Base-by-base conservation (phyloP, 2,797 vertebrate species). In the Alcedo atthis region DNA sequence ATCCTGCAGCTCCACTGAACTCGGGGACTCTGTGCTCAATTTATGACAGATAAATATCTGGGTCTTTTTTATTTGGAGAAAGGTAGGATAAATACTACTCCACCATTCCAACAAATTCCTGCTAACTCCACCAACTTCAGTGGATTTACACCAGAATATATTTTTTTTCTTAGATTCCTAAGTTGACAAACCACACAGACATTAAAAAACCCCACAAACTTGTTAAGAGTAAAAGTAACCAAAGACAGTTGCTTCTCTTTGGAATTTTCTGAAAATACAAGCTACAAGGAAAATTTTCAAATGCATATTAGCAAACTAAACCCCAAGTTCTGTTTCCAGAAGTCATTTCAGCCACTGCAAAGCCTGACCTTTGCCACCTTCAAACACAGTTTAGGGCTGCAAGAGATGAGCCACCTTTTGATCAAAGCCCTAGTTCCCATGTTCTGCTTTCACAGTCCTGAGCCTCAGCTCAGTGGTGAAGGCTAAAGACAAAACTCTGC, bases 41-140 rank as follows among this genome's bases (percentile, higher is more conserved):
- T 87, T 62, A 13, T 48, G 59, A 75, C 19, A 59, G 53, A 59
- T 16, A 62, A 94, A 83, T 62, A 81, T 78, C 94, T 87, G 87
- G 73, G 73, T 48, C 59, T 43, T 71, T 42, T 33, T 21, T 48
- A 71, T 45, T 5, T 81, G 40, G 55, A 71, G 74, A 87, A 79
- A 85, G 63, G 55, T 40, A 87, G 74, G 53, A 87, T 71, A 93
- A 83, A 91, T 73, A 81, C 51, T 28, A 17, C 9, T 18, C 19
- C 28, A 48, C 8, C 9, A 61, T 33, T 78, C 59, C 67, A 78
- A 70, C 10, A 55, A 67, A 81, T n/a, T 62, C 59, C 28, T 19
- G 5, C 30, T 69, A 67, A 70, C 43, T 55, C 25, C 40, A 62
- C 40, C 59, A 75, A 25, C 2, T 42, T 59, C n/a, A 30, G 63